Evolutionary conservation across 2,888 invertebrate genomes (phyloP).

Genomic region (Fissipunctia ypsillon): DNA sequence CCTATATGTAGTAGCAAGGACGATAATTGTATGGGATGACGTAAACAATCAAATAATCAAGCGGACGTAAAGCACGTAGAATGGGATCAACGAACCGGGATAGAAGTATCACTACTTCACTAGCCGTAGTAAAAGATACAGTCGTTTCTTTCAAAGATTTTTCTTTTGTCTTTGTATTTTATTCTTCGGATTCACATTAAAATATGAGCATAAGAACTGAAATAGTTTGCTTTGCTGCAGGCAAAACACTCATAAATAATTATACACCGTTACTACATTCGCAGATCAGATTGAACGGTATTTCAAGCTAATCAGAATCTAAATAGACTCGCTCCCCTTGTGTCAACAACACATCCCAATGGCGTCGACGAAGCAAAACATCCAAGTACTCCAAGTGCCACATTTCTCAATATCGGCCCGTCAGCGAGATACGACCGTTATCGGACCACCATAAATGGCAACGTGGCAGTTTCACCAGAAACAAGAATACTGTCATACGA

Average conservation of each 20-base stretch:
- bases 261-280: slow-evolving; percentile 15
- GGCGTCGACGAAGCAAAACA: slow-evolving; percentile 46
- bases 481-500: slow-evolving; percentile 73
- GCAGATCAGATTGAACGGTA: slow-evolving; percentile 32
- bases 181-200: slow-evolving; percentile 1
- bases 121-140: slow-evolving; percentile 40
- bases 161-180: slow-evolving; percentile 23
- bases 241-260: slow-evolving; percentile 20
- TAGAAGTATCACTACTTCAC: slow-evolving; percentile 22
- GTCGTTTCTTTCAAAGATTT: slow-evolving; percentile 26
- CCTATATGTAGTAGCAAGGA: slow-evolving; percentile 50
- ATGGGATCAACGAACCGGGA: slow-evolving; percentile 60
- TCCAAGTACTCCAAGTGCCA: slow-evolving; percentile 51
- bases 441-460: slow-evolving; percentile 66
- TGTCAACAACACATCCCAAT: slow-evolving; percentile 37
- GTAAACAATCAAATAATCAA: slow-evolving; percentile 58
- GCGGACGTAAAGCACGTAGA: slow-evolving; percentile 31
- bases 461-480: slow-evolving; percentile 74
- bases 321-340: slow-evolving; percentile 30
- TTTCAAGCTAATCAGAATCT: slow-evolving; percentile 43
- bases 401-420: slow-evolving; percentile 59
- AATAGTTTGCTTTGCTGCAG: neutral
- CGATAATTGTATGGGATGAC: slow-evolving; percentile 62
- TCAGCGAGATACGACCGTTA: slow-evolving; percentile 67
- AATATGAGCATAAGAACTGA: slow-evolving; percentile 2